Percentiles rank a stretch among this genome's conserved stretches.
phyloP scores from a whole-genome alignment of 2,113 vertebrate species.

The Scomber scombrus region DNA sequence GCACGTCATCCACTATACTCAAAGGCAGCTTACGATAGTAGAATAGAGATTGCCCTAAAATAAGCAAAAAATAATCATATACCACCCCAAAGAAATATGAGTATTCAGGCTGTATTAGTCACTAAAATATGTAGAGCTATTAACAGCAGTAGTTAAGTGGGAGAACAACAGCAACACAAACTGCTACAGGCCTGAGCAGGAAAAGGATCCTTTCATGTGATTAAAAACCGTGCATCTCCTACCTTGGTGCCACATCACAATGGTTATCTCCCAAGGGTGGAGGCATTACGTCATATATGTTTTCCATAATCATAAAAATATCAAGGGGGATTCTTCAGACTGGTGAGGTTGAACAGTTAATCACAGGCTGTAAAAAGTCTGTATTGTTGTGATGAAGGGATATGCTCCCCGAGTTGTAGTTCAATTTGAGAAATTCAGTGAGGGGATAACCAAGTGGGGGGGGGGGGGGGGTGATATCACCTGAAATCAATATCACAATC shows the following conservation, averaged over 20 bases:
- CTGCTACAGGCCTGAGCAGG: neutral
- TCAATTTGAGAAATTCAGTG: neutral
- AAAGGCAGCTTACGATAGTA: neutral
- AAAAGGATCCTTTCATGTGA: conserved; percentile 21
- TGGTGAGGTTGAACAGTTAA: neutral
- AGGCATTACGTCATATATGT: neutral
- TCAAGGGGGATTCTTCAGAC: conserved; percentile 11
- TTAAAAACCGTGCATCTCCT: conserved; percentile 37
- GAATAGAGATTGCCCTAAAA: conserved; percentile 17
- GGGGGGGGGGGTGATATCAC: no score
- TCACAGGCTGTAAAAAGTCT: neutral
- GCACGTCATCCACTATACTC: neutral
- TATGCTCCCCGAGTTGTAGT: no score
- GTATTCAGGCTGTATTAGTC: conserved; percentile 8
- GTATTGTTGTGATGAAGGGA: neutral
- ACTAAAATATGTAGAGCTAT: conserved; percentile 47
- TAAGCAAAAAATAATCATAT: conserved; percentile 20
- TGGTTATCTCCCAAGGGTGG: conserved; percentile 18
- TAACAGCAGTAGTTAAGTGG: conserved; percentile 33
- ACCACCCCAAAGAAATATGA: conserved; percentile 37
- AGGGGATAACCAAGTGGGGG: neutral
- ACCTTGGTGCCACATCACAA: conserved; percentile 27
- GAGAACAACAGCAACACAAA: conserved; percentile 22
- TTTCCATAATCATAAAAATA: conserved; percentile 41
- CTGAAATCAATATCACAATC: no score